Evolutionary conservation across 2,113 vertebrate genomes (phyloP).

Genomic region (Brachypteracias leptosomus): DNA sequence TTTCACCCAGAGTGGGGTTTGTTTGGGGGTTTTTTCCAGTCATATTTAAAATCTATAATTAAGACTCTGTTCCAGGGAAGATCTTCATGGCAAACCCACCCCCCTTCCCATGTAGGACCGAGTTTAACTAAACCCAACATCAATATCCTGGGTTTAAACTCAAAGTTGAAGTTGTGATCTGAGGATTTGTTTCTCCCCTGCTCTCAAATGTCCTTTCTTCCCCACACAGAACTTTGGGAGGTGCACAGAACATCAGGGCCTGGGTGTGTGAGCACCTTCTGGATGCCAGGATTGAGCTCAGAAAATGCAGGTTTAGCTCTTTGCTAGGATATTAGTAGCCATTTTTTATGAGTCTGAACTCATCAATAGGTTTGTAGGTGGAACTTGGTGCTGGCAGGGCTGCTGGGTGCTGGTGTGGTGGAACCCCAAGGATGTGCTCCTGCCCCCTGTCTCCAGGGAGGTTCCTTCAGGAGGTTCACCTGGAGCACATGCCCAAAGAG

Average conservation of each 20-base stretch:
- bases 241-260: neutral
- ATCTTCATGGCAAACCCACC: neutral
- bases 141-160: neutral
- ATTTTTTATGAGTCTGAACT: no score
- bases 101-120: neutral
- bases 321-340: neutral
- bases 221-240: neutral
- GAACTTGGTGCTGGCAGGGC: no score
- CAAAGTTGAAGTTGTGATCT: neutral
- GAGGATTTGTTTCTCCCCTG: neutral
- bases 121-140: neutral
- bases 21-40: neutral
- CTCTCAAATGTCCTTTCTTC: neutral
- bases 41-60: neutral
- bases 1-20: neutral
- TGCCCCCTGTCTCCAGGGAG: neutral
- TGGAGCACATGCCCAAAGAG: accelerated
- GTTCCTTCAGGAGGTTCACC: neutral
- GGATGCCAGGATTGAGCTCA: neutral
- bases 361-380: no score
- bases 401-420: neutral
- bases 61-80: neutral
- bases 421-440: neutral
- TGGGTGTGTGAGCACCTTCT: neutral
- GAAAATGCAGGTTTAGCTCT: neutral